Evolutionary conservation across 2,888 invertebrate species (phyloP), one percentile per base, ranked within the genome.

Genomic region (Drosophila paramelanica): DNA sequence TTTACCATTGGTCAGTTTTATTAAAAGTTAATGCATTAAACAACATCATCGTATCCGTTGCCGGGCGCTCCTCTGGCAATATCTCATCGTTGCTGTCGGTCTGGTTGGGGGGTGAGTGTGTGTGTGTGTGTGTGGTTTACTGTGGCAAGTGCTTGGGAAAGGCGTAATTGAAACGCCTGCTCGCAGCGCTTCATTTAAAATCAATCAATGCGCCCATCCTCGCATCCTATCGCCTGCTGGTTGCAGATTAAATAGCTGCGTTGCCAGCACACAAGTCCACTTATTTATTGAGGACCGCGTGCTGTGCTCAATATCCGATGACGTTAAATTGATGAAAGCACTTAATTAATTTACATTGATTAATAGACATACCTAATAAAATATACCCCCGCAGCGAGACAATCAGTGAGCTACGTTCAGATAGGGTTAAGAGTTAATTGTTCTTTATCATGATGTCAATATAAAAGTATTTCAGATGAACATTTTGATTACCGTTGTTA

Each of bases 301-400:
- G 76, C 62, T 65, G 70, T 65, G 79, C 83, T 62, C 57, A 57
- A 65, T 73, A 69, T 58, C 46, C 62, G 79, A 77, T 81, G 75
- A 36, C 50, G 53, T 67, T 70, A 69, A 87, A 75, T 87, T 81
- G 88, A 81, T 81, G 71, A 67, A 62, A 49, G 47, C 52, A 61
- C 85, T 81, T 82, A 82, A 81, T 82, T 84, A 75, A 81, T 65
- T 68, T 68, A 65, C 64, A 52, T 41, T 62, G 39, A 50, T 59
- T 59, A 62, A 75, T 59, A 33, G 62, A 60, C 46, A 59, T 46
- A 51, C 25, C 50, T 50, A 59, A 43, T 31, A 47, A 49, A 25
- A 14, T 49, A 25, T 47, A 41, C 58, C 62, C 55, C 55, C 57
- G 46, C 39, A 33, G 77, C 67, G 52, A 57, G 46, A 52, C 67